phyloP scores from a whole-genome alignment of 2,797 vertebrate species.

The Selene dorsalis region DNA sequence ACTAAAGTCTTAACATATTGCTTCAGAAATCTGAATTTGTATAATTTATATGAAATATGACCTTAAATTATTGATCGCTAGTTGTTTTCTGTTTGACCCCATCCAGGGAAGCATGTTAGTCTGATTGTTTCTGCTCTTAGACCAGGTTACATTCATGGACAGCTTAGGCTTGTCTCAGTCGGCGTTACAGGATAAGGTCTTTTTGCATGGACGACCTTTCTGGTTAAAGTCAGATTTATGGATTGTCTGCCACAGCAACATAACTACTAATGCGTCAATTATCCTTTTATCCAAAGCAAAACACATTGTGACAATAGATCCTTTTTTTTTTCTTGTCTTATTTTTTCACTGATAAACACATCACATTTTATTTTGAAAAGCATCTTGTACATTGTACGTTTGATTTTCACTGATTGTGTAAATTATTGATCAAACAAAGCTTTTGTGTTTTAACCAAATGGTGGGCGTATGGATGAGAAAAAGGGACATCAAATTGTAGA shows the following conservation, averaged over 20 bases:
- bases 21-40: conserved; percentile 73
- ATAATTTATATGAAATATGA: conserved; percentile 77
- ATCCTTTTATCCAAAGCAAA: conserved; percentile 54
- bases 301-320: conserved; percentile 24
- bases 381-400: conserved; percentile 74
- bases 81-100: conserved; percentile 63
- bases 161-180: conserved; percentile 23
- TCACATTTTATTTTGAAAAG: conserved; percentile 62
- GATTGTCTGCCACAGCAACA: conserved; percentile 26
- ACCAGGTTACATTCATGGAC: conserved; percentile 6
- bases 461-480: conserved; percentile 83
- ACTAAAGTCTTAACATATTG: conserved; percentile 75
- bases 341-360: conserved; percentile 53
- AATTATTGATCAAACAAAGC: conserved; percentile 77
- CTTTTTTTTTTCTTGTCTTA: conserved; percentile 4
- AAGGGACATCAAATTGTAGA: conserved; percentile 80
- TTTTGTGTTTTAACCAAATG: conserved; percentile 82
- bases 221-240: conserved; percentile 19
- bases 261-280: conserved; percentile 31
- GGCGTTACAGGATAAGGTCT: conserved; percentile 28
- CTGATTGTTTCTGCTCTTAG: conserved; percentile 38
- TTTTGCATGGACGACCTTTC: conserved; percentile 43
- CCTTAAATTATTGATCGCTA: conserved; percentile 76
- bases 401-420: conserved; percentile 74
- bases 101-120: conserved; percentile 40